Percentiles rank a stretch among this genome's conserved stretches.
phyloP scores from a whole-genome alignment of 2,113 vertebrate genomes.

The Casuarius casuarius region DNA sequence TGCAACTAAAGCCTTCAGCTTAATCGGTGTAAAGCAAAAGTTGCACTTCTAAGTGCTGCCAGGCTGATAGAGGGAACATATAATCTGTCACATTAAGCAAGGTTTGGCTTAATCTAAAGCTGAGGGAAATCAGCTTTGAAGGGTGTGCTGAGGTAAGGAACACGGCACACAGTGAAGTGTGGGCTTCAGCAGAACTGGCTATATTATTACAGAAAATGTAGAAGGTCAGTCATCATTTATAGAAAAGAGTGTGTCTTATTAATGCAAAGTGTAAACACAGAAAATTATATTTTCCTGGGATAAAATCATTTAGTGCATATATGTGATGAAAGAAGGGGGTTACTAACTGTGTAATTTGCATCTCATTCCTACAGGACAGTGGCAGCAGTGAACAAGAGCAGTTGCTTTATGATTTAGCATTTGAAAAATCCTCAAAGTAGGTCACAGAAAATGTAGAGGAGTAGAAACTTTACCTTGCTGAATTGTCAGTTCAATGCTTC shows the following conservation, averaged over 20 bases:
- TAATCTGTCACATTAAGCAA: constrained; percentile 42
- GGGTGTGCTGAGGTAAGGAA: constrained; percentile 45
- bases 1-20: not conserved
- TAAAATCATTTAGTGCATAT: not conserved
- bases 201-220: not conserved
- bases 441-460: not conserved
- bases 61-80: constrained; percentile 5
- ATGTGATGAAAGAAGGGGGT: not conserved
- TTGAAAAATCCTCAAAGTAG: constrained; percentile 16
- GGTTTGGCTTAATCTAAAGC: constrained; percentile 64
- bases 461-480: not conserved
- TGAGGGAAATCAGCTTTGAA: constrained; percentile 63
- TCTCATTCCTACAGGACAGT: not conserved
- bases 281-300: not conserved
- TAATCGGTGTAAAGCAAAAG: constrained; percentile 30
- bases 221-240: not conserved
- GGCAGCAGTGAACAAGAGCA: not conserved
- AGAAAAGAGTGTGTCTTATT: not conserved
- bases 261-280: not conserved
- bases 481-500: not conserved
- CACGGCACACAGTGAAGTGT: not conserved
- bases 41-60: constrained; percentile 29
- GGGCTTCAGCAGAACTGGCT: not conserved
- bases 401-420: not conserved
- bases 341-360: not conserved